Conservation (phyloP, 2,888 invertebrate genomes). For the Labia minor region DNA sequence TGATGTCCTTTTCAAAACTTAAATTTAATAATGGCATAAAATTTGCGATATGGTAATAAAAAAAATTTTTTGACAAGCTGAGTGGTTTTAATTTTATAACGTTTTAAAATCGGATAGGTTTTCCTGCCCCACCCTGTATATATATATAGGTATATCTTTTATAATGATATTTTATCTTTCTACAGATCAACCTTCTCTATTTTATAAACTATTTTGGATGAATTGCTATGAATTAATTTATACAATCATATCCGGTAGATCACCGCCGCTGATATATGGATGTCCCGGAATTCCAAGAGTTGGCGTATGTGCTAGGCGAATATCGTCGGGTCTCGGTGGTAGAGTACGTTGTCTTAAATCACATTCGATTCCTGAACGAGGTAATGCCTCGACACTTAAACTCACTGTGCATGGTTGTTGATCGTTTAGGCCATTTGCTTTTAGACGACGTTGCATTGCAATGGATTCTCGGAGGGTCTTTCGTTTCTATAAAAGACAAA, state of each 20-base stretch:
- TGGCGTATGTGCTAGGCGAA: conserved; percentile 21
- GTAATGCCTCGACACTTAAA: conserved; percentile 58
- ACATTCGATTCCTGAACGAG: conserved; percentile 35
- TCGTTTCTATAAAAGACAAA: conserved; percentile 60
- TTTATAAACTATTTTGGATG: too few relatives aligned
- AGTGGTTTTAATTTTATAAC: too few relatives aligned
- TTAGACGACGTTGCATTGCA: conserved; percentile 62
- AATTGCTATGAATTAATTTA: too few relatives aligned
- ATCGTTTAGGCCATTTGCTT: conserved; percentile 69
- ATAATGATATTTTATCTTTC: too few relatives aligned
- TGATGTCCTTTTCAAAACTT: too few relatives aligned
- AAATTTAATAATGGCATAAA: too few relatives aligned
- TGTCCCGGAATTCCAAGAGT: conserved; percentile 16
- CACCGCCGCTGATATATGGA: conserved; percentile 19
- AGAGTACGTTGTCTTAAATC: conserved; percentile 43
- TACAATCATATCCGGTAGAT: conserved; percentile 26
- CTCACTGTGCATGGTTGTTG: conserved; percentile 58
- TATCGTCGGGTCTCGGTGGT: conserved; percentile 22
- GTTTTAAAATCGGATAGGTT: too few relatives aligned
- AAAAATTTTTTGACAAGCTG: too few relatives aligned
- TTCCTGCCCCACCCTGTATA: too few relatives aligned
- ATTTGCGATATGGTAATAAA: too few relatives aligned
- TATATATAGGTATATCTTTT: too few relatives aligned
- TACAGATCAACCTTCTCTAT: too few relatives aligned
- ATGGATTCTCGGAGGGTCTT: conserved; percentile 73